Evolutionary conservation across 2,888 invertebrate genomes (phyloP).

Genomic region (Agrochola lota): DNA sequence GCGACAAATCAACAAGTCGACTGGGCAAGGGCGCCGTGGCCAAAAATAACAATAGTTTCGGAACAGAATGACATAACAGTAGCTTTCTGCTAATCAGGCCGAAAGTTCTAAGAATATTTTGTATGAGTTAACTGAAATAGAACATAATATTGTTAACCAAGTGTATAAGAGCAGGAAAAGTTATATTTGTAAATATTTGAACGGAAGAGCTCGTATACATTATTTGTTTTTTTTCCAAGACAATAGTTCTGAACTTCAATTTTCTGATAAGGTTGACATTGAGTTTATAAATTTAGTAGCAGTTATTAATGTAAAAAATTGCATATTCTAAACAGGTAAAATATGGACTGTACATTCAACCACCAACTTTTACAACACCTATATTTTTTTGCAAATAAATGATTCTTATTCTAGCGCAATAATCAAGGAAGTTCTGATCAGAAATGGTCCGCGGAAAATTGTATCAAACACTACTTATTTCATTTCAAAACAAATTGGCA

Average conservation of each 20-base stretch:
- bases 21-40: slow-evolving; percentile 62
- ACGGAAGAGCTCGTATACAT: not conserved
- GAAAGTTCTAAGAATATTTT: slow-evolving; percentile 45
- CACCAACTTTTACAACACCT: too few relatives aligned
- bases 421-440: not conserved
- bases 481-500: not conserved
- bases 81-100: slow-evolving; percentile 56
- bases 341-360: too few relatives aligned
- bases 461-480: not conserved
- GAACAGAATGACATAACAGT: slow-evolving; percentile 57
- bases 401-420: not conserved
- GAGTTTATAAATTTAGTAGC: too few relatives aligned
- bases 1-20: slow-evolving; percentile 52
- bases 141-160: not conserved
- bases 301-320: too few relatives aligned
- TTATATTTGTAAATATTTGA: not conserved
- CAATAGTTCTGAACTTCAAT: not conserved
- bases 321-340: too few relatives aligned
- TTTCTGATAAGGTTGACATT: not conserved
- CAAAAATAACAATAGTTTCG: slow-evolving; percentile 73
- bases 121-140: slow-evolving; percentile 40
- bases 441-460: not conserved
- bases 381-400: too few relatives aligned
- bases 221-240: not conserved
- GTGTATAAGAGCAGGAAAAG: not conserved